These are phyloP conservation scores for Seira sanloemensis DNA, from an alignment of 2,888 invertebrate genomes.

Conservation along the genomic window DNA sequence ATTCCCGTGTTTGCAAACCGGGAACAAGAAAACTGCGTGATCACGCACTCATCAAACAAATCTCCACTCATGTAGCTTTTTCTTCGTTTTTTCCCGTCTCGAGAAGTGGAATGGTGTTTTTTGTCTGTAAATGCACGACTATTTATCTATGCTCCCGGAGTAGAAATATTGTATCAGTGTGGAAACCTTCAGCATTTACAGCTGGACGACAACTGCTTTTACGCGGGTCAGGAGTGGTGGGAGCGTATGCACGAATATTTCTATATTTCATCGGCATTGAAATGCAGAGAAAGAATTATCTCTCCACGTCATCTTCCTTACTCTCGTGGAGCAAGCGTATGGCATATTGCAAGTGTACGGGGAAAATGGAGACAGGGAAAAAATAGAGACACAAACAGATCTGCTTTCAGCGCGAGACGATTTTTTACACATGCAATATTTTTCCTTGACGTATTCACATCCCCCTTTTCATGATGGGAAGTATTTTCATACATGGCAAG, in stretches of 20 bases:
- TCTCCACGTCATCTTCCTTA: neutral
- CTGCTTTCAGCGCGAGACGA: neutral
- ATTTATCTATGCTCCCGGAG: neutral
- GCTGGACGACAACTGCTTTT: too few species aligned
- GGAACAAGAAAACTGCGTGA: constrained; percentile 26
- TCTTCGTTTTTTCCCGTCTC: neutral
- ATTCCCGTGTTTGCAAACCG: constrained; percentile 22
- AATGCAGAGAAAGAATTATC: constrained; percentile 24
- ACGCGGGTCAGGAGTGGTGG: neutral
- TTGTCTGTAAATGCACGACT: neutral
- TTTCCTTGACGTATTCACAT: constrained; percentile 58
- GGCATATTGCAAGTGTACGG: constrained; percentile 20
- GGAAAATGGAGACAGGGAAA: too few species aligned
- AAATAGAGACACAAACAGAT: constrained; percentile 4
- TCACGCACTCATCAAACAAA: constrained; percentile 30
- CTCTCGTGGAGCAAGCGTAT: constrained; percentile 6
- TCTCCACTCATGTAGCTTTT: neutral
- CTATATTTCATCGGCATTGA: too few species aligned
- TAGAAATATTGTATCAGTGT: neutral
- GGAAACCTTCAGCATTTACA: neutral
- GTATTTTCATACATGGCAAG: constrained; percentile 38
- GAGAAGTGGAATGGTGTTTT: neutral
- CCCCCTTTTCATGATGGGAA: constrained; percentile 29
- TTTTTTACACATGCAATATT: constrained; percentile 32
- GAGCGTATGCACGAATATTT: neutral